phyloP scores from a whole-genome alignment of 1,140 invertebrate species.

The Campodea augens region DNA sequence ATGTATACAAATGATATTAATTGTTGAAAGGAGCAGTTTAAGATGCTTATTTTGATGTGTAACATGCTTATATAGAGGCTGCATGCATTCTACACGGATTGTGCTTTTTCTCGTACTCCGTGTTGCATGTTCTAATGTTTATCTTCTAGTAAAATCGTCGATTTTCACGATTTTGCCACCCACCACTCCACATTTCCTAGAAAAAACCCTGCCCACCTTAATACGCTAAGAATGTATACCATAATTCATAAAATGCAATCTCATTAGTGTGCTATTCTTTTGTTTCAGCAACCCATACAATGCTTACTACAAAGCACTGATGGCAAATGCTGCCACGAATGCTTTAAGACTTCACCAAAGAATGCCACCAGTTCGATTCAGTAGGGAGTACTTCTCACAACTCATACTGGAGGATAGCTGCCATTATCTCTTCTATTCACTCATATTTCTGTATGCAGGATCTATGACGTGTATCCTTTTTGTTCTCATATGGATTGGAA shows the following conservation, averaged over 20 bases:
- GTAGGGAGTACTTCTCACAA: conserved; percentile 52
- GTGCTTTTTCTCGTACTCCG: too few species aligned
- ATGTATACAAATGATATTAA: too few species aligned
- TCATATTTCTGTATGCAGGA: conserved; percentile 77
- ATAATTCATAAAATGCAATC: not conserved
- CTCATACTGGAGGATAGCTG: conserved; percentile 83
- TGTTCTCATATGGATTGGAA: too few species aligned
- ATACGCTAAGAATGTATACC: conserved; percentile 6
- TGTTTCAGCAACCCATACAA: conserved; percentile 52
- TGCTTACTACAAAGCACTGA: conserved; percentile 73
- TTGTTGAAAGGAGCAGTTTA: too few species aligned
- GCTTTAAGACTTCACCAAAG: conserved; percentile 84
- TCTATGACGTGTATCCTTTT: conserved; percentile 74
- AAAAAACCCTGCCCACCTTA: too few species aligned
- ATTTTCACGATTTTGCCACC: too few species aligned
- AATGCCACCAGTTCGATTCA: conserved; percentile 58
- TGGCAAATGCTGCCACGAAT: conserved; percentile 81
- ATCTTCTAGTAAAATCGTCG: too few species aligned
- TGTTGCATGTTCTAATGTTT: too few species aligned
- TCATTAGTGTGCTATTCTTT: conserved; percentile 13
- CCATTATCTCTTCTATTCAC: conserved; percentile 85
- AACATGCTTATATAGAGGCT: too few species aligned
- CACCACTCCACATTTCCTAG: too few species aligned
- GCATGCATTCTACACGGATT: too few species aligned
- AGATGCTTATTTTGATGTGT: too few species aligned